phyloP scores from a whole-genome alignment of 2,888 invertebrate species.

The Alcis repandata region DNA sequence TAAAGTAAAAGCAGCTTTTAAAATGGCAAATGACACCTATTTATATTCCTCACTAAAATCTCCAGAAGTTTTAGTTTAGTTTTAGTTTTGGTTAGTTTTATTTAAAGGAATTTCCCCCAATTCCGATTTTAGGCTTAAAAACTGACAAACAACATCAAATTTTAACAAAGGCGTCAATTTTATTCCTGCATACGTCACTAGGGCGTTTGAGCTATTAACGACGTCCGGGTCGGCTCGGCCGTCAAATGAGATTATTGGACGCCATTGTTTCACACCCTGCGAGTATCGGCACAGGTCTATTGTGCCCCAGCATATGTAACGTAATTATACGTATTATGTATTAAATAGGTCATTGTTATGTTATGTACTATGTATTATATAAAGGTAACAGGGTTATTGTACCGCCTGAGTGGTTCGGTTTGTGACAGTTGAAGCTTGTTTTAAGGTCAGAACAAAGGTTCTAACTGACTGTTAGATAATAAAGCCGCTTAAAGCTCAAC shows the following conservation, averaged over 20 bases:
- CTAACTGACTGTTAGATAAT: no score
- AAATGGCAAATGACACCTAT: conserved; percentile 10
- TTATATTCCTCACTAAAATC: conserved; percentile 26
- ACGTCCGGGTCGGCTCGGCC: conserved; percentile 34
- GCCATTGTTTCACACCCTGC: conserved; percentile 49
- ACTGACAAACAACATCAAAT: background rate
- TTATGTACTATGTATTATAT: background rate
- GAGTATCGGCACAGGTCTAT: conserved; percentile 18
- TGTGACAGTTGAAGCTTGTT: no score
- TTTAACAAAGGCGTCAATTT: conserved; percentile 15
- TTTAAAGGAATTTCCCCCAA: background rate
- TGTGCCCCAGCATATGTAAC: conserved; percentile 11
- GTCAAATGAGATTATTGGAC: conserved; percentile 51
- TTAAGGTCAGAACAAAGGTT: no score
- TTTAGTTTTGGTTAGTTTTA: no score
- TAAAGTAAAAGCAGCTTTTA: conserved; percentile 4
- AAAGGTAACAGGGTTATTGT: no score
- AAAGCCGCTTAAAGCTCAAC: no score
- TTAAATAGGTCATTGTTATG: background rate
- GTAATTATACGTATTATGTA: background rate
- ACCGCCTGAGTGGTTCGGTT: no score
- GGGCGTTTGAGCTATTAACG: conserved; percentile 42
- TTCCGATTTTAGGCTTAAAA: conserved; percentile 8
- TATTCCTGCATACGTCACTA: conserved; percentile 40
- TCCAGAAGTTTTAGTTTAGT: conserved; percentile 13